Percentiles rank a stretch among this genome's conserved stretches.
phyloP scores from a whole-genome alignment of 2,113 vertebrate species.

The Hydrochoerus hydrochaeris region DNA sequence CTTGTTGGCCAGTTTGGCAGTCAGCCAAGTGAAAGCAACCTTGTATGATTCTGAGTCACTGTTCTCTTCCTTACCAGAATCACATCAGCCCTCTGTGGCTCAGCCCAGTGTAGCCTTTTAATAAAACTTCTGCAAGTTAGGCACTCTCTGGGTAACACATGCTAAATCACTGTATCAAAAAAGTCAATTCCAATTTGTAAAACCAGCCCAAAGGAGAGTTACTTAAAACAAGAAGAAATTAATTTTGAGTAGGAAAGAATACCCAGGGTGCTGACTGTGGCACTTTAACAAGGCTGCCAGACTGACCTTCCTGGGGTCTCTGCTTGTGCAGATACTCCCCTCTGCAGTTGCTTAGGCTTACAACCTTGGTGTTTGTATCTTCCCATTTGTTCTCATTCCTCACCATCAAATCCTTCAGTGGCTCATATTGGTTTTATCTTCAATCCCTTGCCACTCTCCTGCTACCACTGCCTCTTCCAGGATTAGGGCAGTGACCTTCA shows the following conservation, averaged over 20 bases:
- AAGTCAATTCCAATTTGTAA: conserved; percentile 12
- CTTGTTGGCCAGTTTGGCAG: neutral
- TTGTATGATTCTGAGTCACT: neutral
- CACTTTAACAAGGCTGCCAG: neutral
- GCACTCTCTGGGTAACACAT: neutral
- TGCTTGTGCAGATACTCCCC: no score
- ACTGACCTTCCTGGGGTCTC: neutral
- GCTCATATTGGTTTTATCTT: neutral
- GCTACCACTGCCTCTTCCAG: neutral
- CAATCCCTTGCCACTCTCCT: no score
- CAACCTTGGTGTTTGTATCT: neutral
- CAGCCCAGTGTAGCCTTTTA: neutral
- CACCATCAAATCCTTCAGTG: neutral
- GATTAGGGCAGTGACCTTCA: neutral
- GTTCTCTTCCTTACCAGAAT: neutral
- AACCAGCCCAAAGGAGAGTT: neutral
- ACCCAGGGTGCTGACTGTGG: neutral
- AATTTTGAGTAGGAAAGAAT: neutral
- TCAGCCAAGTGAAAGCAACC: neutral
- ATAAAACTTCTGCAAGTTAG: neutral
- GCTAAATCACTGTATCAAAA: neutral
- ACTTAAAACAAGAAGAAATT: neutral
- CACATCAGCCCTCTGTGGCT: neutral
- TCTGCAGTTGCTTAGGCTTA: neutral
- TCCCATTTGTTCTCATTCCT: neutral